A percentile compares a stretch with the other conserved stretches of the same genome.
phyloP scores from a whole-genome alignment of 30 jellyfish, hydroid and myxozoan genomes.

The Aurelia sp. region DNA sequence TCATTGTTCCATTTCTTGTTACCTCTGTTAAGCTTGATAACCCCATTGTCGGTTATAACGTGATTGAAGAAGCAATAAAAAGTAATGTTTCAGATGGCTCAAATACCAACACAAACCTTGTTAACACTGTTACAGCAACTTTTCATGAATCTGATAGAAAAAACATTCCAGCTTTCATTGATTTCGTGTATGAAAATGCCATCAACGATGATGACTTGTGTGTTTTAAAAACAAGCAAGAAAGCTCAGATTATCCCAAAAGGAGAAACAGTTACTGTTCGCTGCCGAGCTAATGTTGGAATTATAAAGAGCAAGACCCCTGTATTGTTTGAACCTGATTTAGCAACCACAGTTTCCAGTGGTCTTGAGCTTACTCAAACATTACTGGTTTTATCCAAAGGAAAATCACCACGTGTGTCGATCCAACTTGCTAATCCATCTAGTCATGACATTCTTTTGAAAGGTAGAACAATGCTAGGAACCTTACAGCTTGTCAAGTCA shows the following conservation, averaged over 20 bases:
- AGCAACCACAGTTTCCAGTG: neutral
- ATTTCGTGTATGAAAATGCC: conserved; percentile 26
- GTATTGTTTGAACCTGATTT: conserved; percentile 1
- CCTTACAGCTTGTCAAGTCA: conserved; percentile 14
- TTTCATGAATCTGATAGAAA: neutral
- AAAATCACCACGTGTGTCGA: conserved; percentile 12
- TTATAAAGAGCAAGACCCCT: neutral
- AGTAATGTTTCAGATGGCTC: neutral
- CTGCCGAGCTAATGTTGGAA: conserved; percentile 11
- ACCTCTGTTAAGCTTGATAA: neutral
- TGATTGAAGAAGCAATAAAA: too few relatives aligned
- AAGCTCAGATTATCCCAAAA: conserved; percentile 23
- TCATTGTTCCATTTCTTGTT: too few relatives aligned
- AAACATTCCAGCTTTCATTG: conserved; percentile 27
- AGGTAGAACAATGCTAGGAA: conserved; percentile 16
- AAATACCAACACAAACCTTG: neutral
- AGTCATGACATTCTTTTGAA: neutral
- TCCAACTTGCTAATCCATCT: neutral
- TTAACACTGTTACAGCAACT: conserved; percentile 13
- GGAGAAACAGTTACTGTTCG: conserved; percentile 11
- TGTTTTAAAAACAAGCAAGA: conserved; percentile 13
- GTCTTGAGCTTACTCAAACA: conserved; percentile 10
- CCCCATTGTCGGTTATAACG: neutral
- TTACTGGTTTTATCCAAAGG: conserved; percentile 1
- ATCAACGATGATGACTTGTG: conserved; percentile 33